phyloP scores from a whole-genome alignment of 2,113 vertebrate species.

The Laticauda colubrina region DNA sequence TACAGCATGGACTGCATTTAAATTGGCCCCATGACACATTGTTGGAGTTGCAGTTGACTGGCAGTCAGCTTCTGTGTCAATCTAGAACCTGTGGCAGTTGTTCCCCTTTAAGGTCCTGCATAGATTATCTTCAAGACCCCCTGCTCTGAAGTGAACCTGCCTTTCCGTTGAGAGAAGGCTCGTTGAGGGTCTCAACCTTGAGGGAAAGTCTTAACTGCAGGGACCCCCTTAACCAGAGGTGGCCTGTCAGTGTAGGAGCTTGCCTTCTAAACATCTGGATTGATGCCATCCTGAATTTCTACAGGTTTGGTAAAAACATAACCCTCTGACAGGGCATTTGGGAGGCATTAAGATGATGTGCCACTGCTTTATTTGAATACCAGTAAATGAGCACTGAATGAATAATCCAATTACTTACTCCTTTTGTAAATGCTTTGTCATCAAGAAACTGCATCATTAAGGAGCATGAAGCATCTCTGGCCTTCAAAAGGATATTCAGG shows the following conservation, averaged over 20 bases:
- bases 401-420: neutral
- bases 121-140: neutral
- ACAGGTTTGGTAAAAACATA: neutral
- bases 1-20: neutral
- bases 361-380: neutral
- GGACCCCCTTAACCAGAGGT: neutral
- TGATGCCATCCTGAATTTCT: neutral
- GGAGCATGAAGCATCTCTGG: neutral
- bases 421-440: neutral
- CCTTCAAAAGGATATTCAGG: neutral
- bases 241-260: neutral
- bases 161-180: neutral
- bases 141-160: neutral
- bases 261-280: neutral
- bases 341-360: neutral
- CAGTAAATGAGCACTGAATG: neutral
- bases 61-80: neutral
- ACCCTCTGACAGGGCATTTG: neutral
- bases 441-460: neutral
- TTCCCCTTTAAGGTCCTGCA: neutral
- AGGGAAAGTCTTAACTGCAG: neutral
- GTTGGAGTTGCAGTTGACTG: neutral
- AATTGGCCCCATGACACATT: neutral
- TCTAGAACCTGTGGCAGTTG: neutral
- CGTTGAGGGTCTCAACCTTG: neutral